Evolutionary conservation across 2,888 invertebrate genomes (phyloP).

Genomic region (Gasteruption jaculator): DNA sequence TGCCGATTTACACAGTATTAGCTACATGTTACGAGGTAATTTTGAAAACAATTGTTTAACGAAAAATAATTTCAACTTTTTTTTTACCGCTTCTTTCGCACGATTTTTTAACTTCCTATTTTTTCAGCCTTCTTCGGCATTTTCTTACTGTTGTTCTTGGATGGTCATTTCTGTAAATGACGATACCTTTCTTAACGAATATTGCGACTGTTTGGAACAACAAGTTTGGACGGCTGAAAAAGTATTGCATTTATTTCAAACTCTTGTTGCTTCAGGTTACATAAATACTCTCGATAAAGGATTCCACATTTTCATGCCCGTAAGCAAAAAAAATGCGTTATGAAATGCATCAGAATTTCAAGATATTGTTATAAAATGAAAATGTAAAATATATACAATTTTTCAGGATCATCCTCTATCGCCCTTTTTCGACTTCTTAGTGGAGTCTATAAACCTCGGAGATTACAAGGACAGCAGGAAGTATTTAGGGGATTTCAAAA

Average conservation of each 20-base stretch:
- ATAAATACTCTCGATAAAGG: constrained; percentile 62
- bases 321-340: constrained; percentile 43
- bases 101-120: too few species aligned
- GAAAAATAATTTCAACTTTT: constrained; percentile 1
- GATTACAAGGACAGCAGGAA: constrained; percentile 39
- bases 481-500: constrained; percentile 49
- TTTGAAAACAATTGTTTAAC: constrained; percentile 4
- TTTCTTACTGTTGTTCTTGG: constrained; percentile 45
- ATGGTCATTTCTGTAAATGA: constrained; percentile 36
- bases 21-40: constrained; percentile 67
- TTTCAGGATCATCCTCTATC: constrained; percentile 64
- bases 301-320: constrained; percentile 68
- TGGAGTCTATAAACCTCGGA: constrained; percentile 48
- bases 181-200: constrained; percentile 28
- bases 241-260: constrained; percentile 54
- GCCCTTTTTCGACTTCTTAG: constrained; percentile 59
- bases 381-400: constrained; percentile 11
- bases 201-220: constrained; percentile 34
- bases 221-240: constrained; percentile 42
- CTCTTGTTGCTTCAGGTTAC: constrained; percentile 57
- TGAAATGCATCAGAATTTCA: not conserved
- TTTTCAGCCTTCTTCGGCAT: constrained; percentile 38
- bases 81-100: not conserved
- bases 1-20: constrained; percentile 62
- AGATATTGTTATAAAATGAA: not conserved